These are phyloP conservation scores for Aleadryas rufinucha DNA, from an alignment of 2,113 vertebrate species.

Conservation along the genomic window DNA sequence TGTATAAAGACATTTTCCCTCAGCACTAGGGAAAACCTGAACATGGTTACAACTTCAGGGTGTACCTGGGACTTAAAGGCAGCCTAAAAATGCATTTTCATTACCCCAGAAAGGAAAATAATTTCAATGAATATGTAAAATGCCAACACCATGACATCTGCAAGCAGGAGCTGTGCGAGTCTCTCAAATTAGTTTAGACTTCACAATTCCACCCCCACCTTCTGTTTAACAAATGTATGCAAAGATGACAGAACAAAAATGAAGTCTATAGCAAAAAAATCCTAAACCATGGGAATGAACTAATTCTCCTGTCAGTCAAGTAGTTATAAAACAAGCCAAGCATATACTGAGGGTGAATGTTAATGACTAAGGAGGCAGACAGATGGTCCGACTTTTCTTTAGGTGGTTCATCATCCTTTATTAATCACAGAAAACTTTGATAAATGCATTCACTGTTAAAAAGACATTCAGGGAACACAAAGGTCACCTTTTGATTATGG, in stretches of 20 bases:
- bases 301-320: slow-evolving; percentile 59
- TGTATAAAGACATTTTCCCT: background rate
- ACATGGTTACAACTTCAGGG: background rate
- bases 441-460: slow-evolving; percentile 12
- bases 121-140: slow-evolving; percentile 55
- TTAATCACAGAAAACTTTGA: slow-evolving; percentile 58
- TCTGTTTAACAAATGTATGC: slow-evolving; percentile 50
- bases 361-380: slow-evolving; percentile 59
- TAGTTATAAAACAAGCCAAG: slow-evolving; percentile 56
- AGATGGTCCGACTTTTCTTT: slow-evolving; percentile 51
- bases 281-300: background rate
- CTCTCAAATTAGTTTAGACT: slow-evolving; percentile 62
- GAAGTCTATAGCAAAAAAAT: background rate
- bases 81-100: background rate
- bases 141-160: slow-evolving; percentile 52
- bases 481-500: slow-evolving; percentile 50
- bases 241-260: slow-evolving; percentile 7
- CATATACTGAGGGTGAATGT: slow-evolving; percentile 61
- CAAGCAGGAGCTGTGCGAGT: slow-evolving; percentile 16
- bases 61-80: background rate
- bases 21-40: background rate
- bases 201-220: slow-evolving; percentile 33
- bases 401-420: slow-evolving; percentile 32
- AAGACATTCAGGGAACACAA: background rate
- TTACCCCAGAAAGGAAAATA: background rate